Evolutionary conservation across 1,140 invertebrate species (phyloP).

Genomic region (Dolichoris vasculosae): DNA sequence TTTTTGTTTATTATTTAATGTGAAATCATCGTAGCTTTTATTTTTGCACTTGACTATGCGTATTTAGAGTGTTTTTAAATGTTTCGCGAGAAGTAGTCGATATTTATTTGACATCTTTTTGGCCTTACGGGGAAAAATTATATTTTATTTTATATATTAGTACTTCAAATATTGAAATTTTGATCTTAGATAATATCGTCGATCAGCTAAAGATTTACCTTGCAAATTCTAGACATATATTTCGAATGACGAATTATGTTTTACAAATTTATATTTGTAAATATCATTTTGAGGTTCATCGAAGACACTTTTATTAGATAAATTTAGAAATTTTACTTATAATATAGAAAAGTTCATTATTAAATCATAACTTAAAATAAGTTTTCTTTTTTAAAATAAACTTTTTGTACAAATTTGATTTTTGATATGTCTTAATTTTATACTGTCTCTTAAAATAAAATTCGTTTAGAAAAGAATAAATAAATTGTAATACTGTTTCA

Average conservation of each 20-base stretch:
- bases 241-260: not conserved
- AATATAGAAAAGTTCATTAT: too few relatives aligned
- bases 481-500: too few relatives aligned
- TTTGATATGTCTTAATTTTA: too few relatives aligned
- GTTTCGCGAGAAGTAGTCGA: not conserved
- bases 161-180: not conserved
- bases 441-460: too few relatives aligned
- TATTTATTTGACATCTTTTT: not conserved
- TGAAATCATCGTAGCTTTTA: not conserved
- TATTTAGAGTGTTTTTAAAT: not conserved
- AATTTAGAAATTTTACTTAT: too few relatives aligned
- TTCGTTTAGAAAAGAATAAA: too few relatives aligned
- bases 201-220: not conserved
- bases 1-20: not conserved
- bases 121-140: not conserved
- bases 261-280: not conserved
- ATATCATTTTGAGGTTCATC: not conserved
- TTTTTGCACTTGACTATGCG: not conserved
- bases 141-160: not conserved
- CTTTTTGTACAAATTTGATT: too few relatives aligned
- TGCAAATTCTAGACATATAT: not conserved
- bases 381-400: too few relatives aligned
- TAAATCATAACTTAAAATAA: too few relatives aligned
- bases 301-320: too few relatives aligned
- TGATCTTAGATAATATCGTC: not conserved